Base-by-base conservation (phyloP, 1,140 invertebrate genomes). In the Pachyrhynchus sulphureomaculatus region DNA sequence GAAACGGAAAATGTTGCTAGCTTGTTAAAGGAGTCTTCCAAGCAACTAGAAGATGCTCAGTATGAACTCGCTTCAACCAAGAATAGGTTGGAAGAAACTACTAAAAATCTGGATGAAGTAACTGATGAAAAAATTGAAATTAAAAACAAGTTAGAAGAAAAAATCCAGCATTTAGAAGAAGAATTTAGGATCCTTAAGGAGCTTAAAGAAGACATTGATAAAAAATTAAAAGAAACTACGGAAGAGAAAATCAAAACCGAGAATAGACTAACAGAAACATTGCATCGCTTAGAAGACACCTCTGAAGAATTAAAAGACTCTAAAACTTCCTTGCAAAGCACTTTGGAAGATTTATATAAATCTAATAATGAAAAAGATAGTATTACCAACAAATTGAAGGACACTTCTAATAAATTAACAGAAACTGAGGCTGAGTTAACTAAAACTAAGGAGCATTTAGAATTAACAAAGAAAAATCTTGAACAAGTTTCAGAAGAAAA, bases 241-340 rank as follows among this genome's bases (percentile, higher is more conserved):
- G 34, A 37, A 15, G 36, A 39, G 13, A 39, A 15, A 15, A 39
- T 9, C 3, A 9, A 39, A 5, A 6, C n/a, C 6, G 36, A 39
- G 13, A 13, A 1, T 2, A 39, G 13, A 39, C 6, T 39, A 13
- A 10, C 2, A 6, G 2, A 29, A 29, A 29, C 26, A 9, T 3
- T 1, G 8, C 2, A 29, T 6, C 8, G 5, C 26, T 29, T 29
- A 29, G 26, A 29, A 29, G 26, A 13, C 6, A 24, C 3, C 24
- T 8, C 32, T 45, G 26, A 62, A 36, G 37, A 36, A 33, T 15
- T 47, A n/a, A 18, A 51, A 32, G 15, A 55, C 20, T 45, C 20
- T 29, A 32, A 55, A 34, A 18, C 29, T 33, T 3, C 23, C 17
- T 56, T 55, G 21, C 23, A 56, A 17, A 18, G 48, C 20, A 8